Evolutionary conservation across 2,888 invertebrate genomes (phyloP).

Genomic region (Leistus spinibarbis): DNA sequence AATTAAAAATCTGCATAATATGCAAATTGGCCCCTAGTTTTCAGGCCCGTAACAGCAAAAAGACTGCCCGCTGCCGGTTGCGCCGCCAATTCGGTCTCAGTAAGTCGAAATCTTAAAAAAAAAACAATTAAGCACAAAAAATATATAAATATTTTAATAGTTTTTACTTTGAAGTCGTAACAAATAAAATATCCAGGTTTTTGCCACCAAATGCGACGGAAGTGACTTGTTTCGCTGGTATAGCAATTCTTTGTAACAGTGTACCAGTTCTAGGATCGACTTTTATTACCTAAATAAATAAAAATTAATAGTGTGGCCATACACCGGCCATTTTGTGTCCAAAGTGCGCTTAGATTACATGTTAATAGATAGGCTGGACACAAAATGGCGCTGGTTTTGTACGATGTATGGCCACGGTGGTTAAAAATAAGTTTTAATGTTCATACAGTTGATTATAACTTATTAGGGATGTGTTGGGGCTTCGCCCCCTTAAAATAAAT

Average conservation of each 20-base stretch:
- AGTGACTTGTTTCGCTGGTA: conserved; percentile 65
- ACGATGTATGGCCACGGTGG: no score
- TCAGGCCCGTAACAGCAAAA: conserved; percentile 51
- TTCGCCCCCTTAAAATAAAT: neutral
- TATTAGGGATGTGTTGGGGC: no score
- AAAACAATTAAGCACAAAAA: neutral
- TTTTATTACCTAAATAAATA: conserved; percentile 58
- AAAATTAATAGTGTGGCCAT: neutral
- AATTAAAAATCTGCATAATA: conserved; percentile 48
- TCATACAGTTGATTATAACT: no score
- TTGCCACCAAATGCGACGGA: conserved; percentile 70
- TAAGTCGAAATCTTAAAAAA: conserved; percentile 46
- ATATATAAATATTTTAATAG: neutral
- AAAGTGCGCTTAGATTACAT: neutral
- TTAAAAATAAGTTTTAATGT: no score
- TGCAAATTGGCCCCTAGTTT: conserved; percentile 50
- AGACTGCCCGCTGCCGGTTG: conserved; percentile 41
- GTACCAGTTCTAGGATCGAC: conserved; percentile 58
- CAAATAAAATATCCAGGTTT: conserved; percentile 65
- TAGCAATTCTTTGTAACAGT: conserved; percentile 57
- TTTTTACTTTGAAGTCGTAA: conserved; percentile 60
- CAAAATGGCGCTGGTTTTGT: no score
- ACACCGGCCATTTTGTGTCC: neutral
- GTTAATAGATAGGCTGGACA: no score
- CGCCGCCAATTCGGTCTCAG: conserved; percentile 50